Percentiles rank a stretch among this genome's conserved stretches.
Evolutionary conservation across 1,140 invertebrate genomes (phyloP).

Genomic region (Penaeus japonicus): DNA sequence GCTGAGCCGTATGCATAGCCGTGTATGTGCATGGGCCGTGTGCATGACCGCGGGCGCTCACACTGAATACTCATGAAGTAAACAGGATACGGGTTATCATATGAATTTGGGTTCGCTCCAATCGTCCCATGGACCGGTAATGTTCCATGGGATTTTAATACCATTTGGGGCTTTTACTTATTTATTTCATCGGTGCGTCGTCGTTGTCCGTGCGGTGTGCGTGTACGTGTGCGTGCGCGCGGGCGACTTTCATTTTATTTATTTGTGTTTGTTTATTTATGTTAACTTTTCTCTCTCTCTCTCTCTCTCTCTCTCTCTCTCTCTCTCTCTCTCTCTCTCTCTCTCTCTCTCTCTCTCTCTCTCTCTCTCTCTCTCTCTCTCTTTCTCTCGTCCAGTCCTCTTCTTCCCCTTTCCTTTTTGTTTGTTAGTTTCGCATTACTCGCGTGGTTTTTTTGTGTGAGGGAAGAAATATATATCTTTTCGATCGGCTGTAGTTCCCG

Average conservation of each 20-base stretch:
- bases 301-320: conserved; percentile 1
- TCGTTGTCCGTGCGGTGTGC: too few species aligned
- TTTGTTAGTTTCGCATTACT: too few species aligned
- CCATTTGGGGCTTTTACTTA: not conserved
- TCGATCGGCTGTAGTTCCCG: too few species aligned
- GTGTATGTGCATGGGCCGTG: not conserved
- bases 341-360: too few species aligned
- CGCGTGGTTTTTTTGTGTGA: too few species aligned
- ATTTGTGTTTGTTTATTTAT: not conserved
- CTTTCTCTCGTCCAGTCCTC: not conserved
- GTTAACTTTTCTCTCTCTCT: not conserved
- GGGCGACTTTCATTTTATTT: too few species aligned
- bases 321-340: too few species aligned
- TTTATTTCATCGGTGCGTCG: not conserved
- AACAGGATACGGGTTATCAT: not conserved
- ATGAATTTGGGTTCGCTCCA: not conserved
- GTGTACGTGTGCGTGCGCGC: too few species aligned
- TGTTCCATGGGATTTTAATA: conserved; percentile 11
- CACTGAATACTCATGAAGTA: conserved; percentile 15
- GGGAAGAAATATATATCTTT: too few species aligned
- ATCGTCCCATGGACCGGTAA: conserved; percentile 25
- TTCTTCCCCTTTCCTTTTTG: too few species aligned
- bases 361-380: not conserved
- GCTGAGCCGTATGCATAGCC: too few species aligned
- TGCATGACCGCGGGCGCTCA: not conserved